A percentile compares a stretch with the other conserved stretches of the same genome.
Evolutionary conservation across 92 coral and sea anemone species (phyloP).

Genomic region (Palythoa grandiflora): DNA sequence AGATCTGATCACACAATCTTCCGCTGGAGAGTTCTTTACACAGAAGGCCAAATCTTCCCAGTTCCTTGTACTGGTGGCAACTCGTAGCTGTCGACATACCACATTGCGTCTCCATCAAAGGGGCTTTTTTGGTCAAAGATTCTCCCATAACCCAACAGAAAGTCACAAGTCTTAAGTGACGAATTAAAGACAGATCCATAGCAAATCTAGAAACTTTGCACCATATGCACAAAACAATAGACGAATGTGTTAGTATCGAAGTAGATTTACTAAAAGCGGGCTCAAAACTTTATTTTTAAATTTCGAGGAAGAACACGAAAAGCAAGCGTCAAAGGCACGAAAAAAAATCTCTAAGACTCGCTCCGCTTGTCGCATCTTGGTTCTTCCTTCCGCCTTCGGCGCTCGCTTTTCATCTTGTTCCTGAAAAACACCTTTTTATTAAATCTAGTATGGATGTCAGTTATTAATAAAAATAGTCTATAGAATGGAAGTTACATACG

Average conservation of each 20-base stretch:
- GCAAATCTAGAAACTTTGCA: neutral
- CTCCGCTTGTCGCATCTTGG: too few species aligned
- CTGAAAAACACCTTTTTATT: too few species aligned
- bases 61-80: conserved; percentile 41
- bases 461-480: too few species aligned
- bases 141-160: conserved; percentile 4
- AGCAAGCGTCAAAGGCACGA: too few species aligned
- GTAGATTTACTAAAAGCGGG: too few species aligned
- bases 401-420: too few species aligned
- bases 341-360: too few species aligned
- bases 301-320: too few species aligned
- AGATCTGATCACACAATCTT: conserved; percentile 33
- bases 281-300: too few species aligned
- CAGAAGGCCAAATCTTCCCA: conserved; percentile 28
- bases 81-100: conserved; percentile 32
- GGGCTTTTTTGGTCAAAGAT: neutral
- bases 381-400: too few species aligned
- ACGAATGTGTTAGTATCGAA: neutral
- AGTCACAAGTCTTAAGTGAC: neutral
- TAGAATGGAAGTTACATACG: too few species aligned
- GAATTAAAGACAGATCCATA: conserved; percentile 8
- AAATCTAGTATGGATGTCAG: too few species aligned
- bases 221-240: neutral
- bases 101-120: conserved; percentile 13
- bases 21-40: neutral